A percentile compares a stretch with the other conserved stretches of the same genome.
Evolutionary conservation across 2,888 invertebrate species (phyloP).

Genomic region (Beris morrisii): DNA sequence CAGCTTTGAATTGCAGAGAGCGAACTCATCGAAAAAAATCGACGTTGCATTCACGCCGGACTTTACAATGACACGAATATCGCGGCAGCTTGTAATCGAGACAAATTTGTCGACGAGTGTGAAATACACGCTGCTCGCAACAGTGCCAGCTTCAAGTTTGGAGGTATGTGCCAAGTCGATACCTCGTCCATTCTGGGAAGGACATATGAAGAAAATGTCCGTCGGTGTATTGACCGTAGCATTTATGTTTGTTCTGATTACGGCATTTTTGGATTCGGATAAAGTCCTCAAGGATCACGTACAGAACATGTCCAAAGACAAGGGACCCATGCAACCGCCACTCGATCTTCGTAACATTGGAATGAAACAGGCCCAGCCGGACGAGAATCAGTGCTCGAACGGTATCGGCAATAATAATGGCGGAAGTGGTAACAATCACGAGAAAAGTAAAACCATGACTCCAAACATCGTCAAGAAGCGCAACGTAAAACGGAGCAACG

Average conservation of each 20-base stretch:
- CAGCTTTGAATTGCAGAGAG: conserved; percentile 65
- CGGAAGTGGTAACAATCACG: background rate
- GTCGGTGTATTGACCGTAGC: conserved; percentile 64
- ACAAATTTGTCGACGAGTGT: conserved; percentile 65
- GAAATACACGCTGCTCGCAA: conserved; percentile 71
- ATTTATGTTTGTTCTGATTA: conserved; percentile 66
- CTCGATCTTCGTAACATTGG: conserved; percentile 61
- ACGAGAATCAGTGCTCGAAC: conserved; percentile 2
- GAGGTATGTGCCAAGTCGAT: conserved; percentile 69
- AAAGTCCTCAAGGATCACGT: conserved; percentile 62
- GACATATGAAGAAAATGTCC: conserved; percentile 66
- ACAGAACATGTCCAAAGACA: conserved; percentile 58
- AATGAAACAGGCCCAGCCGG: conserved; percentile 21
- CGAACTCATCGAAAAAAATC: conserved; percentile 74
- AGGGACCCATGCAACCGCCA: conserved; percentile 62
- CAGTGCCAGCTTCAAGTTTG: conserved; percentile 64
- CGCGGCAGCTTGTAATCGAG: conserved; percentile 63
- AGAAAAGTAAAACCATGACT: conserved; percentile 26
- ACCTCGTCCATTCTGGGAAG: conserved; percentile 77
- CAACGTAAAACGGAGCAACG: conserved; percentile 32
- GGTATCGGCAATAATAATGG: background rate
- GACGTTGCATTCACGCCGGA: conserved; percentile 89
- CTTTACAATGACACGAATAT: conserved; percentile 76
- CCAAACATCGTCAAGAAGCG: conserved; percentile 26
- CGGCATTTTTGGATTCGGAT: conserved; percentile 73